Conservation (phyloP, 2,797 vertebrate species). For the Tinamus major region DNA sequence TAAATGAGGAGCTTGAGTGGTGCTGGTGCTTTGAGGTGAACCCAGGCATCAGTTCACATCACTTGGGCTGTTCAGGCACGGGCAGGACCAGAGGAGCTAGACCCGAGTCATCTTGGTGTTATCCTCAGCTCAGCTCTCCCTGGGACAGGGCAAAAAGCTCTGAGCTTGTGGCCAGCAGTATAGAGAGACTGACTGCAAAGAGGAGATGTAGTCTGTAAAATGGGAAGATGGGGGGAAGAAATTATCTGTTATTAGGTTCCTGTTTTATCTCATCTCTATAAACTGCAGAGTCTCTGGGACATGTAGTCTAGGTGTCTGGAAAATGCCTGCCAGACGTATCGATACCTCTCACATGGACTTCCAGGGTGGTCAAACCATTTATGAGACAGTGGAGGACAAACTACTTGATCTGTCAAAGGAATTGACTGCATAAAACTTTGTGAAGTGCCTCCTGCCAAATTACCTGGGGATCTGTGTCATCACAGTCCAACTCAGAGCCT, state of each 20-base stretch:
- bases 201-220: neutral
- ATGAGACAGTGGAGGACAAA: neutral
- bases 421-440: neutral
- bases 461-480: neutral
- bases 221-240: neutral
- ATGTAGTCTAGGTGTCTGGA: neutral
- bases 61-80: neutral
- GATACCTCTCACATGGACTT: neutral
- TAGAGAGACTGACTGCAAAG: neutral
- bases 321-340: neutral
- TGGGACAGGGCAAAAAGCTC: neutral
- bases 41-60: neutral
- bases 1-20: neutral
- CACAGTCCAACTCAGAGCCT: neutral
- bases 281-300: neutral
- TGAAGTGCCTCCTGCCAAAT: neutral
- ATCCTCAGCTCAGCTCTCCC: neutral
- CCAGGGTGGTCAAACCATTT: neutral
- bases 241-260: neutral
- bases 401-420: neutral
- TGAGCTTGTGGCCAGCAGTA: neutral
- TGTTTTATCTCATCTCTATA: neutral
- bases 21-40: neutral
- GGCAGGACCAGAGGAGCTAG: neutral
- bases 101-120: neutral